Percentiles rank a stretch among this genome's conserved stretches.
Evolutionary conservation across 2,113 vertebrate species (phyloP).

Genomic region (Apeltes quadracus): DNA sequence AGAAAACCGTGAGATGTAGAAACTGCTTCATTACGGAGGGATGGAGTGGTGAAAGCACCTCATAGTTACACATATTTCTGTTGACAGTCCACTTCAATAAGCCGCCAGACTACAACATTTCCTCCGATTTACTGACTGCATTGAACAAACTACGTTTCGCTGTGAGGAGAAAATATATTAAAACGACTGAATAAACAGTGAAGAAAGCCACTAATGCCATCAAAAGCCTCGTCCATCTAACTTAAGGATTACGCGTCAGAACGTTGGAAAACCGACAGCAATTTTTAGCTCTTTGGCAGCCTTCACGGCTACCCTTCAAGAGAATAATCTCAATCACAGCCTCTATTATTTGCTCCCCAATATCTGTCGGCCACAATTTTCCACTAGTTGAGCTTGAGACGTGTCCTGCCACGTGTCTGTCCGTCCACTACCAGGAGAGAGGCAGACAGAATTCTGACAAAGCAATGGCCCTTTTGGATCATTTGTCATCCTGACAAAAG

Average conservation of each 20-base stretch:
- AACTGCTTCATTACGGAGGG: conserved; percentile 28
- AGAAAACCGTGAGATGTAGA: conserved; percentile 27
- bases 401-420: conserved; percentile 40
- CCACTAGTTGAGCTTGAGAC: conserved; percentile 37
- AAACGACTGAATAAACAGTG: conserved; percentile 9
- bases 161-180: conserved; percentile 36
- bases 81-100: conserved; percentile 55
- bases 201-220: conserved; percentile 28
- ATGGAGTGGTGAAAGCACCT: background rate
- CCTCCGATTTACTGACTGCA: conserved; percentile 35
- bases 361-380: conserved; percentile 56
- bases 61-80: conserved; percentile 31
- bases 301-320: conserved; percentile 37
- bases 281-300: conserved; percentile 33
- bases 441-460: conserved; percentile 30
- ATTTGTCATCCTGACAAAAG: conserved; percentile 31
- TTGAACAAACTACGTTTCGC: conserved; percentile 46
- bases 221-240: conserved; percentile 11
- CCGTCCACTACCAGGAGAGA: conserved; percentile 38
- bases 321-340: conserved; percentile 55
- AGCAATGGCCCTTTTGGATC: conserved; percentile 42
- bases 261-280: background rate
- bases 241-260: conserved; percentile 16
- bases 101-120: conserved; percentile 34
- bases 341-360: conserved; percentile 48